Percentiles rank a stretch among this genome's conserved stretches.
Evolutionary conservation across 1,140 invertebrate genomes (phyloP).

Genomic region (Catajapyx aquilonaris): DNA sequence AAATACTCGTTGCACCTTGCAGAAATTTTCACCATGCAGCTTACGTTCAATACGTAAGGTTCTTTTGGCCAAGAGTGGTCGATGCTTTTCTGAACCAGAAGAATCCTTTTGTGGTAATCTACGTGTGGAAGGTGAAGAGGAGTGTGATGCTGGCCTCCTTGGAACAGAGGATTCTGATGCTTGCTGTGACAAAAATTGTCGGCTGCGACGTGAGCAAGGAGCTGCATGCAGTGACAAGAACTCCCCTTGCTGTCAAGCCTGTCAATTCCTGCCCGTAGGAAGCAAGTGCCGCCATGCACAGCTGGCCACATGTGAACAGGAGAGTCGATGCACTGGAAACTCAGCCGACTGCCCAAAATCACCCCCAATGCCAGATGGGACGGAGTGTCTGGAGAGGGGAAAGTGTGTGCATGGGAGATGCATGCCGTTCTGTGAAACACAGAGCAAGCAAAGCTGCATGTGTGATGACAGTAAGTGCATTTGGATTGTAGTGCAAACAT

Average conservation of each 20-base stretch:
- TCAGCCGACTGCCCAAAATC: constrained; percentile 53
- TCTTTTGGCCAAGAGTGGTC: constrained; percentile 67
- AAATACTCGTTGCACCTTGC: too few relatives aligned
- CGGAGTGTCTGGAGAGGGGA: constrained; percentile 68
- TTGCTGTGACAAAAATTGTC: constrained; percentile 84
- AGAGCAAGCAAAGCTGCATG: constrained; percentile 79
- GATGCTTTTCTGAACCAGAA: constrained; percentile 83
- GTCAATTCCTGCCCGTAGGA: constrained; percentile 49
- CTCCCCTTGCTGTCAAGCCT: constrained; percentile 78
- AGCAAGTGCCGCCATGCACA: constrained; percentile 69
- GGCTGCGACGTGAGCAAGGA: constrained; percentile 50
- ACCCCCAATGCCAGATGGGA: constrained; percentile 66
- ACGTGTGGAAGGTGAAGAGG: constrained; percentile 78
- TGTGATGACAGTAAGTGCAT: constrained; percentile 70
- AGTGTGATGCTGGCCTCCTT: constrained; percentile 80
- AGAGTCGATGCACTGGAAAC: constrained; percentile 52
- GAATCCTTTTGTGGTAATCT: constrained; percentile 88
- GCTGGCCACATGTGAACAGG: constrained; percentile 72
- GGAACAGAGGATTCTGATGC: constrained; percentile 77
- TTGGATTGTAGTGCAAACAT: too few relatives aligned
- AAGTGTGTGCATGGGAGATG: constrained; percentile 68
- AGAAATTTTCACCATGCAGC: constrained; percentile 89
- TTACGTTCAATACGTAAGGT: constrained; percentile 79
- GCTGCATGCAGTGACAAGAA: constrained; percentile 87
- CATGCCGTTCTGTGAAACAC: constrained; percentile 79